phyloP scores from a whole-genome alignment of 2,888 invertebrate genomes.

The Caenorhabditis sp. region DNA sequence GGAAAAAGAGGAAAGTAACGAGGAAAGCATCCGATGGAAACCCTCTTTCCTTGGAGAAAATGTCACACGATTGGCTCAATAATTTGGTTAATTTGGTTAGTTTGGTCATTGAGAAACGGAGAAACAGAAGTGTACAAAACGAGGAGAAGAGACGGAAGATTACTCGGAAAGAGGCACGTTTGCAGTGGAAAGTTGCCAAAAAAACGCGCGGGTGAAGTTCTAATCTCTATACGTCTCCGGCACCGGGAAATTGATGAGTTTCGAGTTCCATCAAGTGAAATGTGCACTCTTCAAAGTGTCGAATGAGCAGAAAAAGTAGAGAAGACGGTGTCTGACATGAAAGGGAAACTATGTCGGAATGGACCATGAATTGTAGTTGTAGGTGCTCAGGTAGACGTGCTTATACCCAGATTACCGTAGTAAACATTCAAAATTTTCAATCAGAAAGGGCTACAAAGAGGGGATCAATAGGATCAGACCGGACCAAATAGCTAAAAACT shows the following conservation, averaged over 20 bases:
- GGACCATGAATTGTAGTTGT: not conserved
- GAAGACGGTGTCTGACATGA: not conserved
- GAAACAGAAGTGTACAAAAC: not conserved
- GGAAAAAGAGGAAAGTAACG: conserved; percentile 2
- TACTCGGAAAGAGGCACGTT: conserved; percentile 1
- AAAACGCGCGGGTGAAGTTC: conserved; percentile 16
- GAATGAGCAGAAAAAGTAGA: not conserved
- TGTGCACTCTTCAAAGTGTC: not conserved
- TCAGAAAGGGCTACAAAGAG: too few relatives aligned
- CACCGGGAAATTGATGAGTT: conserved; percentile 46
- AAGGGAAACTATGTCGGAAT: not conserved
- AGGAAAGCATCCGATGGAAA: not conserved
- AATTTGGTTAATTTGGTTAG: conserved; percentile 51
- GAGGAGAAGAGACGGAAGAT: not conserved
- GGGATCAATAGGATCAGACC: too few relatives aligned
- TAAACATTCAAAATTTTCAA: too few relatives aligned
- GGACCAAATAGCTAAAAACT: too few relatives aligned
- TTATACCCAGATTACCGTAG: too few relatives aligned
- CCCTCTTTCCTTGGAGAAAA: conserved; percentile 10
- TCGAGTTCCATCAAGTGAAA: not conserved
- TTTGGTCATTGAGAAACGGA: too few relatives aligned
- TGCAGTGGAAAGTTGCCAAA: conserved; percentile 51
- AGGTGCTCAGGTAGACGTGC: not conserved
- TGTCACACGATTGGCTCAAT: conserved; percentile 48
- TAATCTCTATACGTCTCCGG: conserved; percentile 41